A percentile compares a stretch with the other conserved stretches of the same genome.
Conservation (phyloP, 2,797 vertebrate species). For the Leptatherina wallacei region DNA sequence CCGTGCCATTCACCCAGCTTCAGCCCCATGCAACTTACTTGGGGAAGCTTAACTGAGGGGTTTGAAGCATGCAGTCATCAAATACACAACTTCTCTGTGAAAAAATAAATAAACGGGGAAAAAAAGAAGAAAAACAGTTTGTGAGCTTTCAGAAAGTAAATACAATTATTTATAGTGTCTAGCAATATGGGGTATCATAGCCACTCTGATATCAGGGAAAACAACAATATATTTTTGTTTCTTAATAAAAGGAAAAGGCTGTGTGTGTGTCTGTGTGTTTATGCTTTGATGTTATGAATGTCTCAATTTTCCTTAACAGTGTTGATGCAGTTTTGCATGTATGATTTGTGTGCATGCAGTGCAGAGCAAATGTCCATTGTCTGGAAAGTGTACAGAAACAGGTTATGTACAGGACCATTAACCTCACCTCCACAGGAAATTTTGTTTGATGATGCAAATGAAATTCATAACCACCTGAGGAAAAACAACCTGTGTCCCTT, state of each 20-base stretch:
- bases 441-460: constrained; percentile 70
- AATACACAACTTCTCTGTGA: background rate
- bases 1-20: no score
- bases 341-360: constrained; percentile 24
- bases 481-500: constrained; percentile 74
- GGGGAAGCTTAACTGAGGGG: no score
- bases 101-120: background rate
- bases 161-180: constrained; percentile 24
- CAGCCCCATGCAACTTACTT: no score
- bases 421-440: constrained; percentile 60
- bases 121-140: no score
- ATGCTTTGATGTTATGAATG: constrained; percentile 22
- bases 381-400: constrained; percentile 36
- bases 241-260: constrained; percentile 6
- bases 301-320: constrained; percentile 5
- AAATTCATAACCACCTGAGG: constrained; percentile 76
- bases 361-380: constrained; percentile 19
- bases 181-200: constrained; percentile 15
- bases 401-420: constrained; percentile 58
- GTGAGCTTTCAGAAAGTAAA: background rate
- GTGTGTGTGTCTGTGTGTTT: constrained; percentile 10
- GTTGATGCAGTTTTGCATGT: constrained; percentile 11
- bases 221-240: constrained; percentile 4
- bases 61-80: background rate
- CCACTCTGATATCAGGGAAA: constrained; percentile 23